Evolutionary conservation across 2,888 invertebrate species (phyloP), one percentile per base, ranked within the genome.

Genomic region (Clunio marinus): DNA sequence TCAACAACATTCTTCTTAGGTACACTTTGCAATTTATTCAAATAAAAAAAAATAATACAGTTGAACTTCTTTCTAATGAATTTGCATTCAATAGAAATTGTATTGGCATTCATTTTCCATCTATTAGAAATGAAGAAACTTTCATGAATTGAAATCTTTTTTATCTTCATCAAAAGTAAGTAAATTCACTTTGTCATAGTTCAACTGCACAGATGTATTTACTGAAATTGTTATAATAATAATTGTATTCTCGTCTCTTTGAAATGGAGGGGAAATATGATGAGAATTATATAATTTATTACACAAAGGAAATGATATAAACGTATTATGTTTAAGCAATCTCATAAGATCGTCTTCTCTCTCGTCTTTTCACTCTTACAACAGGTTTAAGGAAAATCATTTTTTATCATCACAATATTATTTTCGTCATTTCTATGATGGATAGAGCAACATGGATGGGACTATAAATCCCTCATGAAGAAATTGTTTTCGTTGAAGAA

Each of bases 231-330:
- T 24, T 57, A 57, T 57, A 57, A 60, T 37, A 32, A 60, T 60
- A 60, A 60, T 60, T 35, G 35, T 17, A 60, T 60, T 60, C 60
- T 35, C 32, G 17, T 60, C 60, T 32, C 35, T 15, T 32, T 32
- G 4, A 32, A 7, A 32, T 7, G 32, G 22, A n/a, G 57, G n/a
- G 57, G 57, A 57, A 57, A 22, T 17, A 58, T 58, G 58, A 58
- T 58, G 58, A 60, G 35, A 60, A 60, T 60, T 60, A 60, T 60
- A 60, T 60, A 60, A 60, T 60, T 60, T 60, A 60, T 60, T 60
- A 60, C 35, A 60, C 60, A 60, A 60, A 60, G 35, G 60, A 60
- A 60, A 60, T 60, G 35, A 60, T 60, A 60, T 58, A 58, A 58
- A 58, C 58, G 58, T 27, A 58, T 60, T 60, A 60, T 20, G 35